Conservation (phyloP, 1,140 invertebrate species). For the Sitobion miscanthi region DNA sequence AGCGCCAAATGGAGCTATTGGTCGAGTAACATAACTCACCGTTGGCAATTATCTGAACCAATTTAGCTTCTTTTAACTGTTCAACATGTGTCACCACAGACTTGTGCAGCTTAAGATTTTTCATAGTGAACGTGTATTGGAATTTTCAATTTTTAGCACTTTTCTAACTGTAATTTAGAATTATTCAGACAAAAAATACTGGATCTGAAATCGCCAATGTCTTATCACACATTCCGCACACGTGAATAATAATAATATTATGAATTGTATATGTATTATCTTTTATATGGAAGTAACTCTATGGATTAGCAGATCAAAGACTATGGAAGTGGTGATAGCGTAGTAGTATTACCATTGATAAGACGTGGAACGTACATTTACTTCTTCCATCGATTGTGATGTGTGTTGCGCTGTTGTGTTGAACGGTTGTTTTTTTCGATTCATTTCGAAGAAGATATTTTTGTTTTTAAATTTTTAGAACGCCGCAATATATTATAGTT, state of each 20-base stretch:
- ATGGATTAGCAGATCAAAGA: neutral
- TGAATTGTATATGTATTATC: no score
- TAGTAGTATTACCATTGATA: conserved; percentile 11
- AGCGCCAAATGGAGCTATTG: neutral
- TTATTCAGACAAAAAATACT: neutral
- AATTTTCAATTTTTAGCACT: neutral
- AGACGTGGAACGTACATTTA: neutral
- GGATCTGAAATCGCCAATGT: neutral
- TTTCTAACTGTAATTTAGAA: neutral
- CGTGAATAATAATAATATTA: neutral
- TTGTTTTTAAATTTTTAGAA: conserved; percentile 4
- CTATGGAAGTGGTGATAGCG: neutral
- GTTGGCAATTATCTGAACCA: conserved; percentile 6
- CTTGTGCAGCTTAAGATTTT: conserved; percentile 42
- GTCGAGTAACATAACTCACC: conserved; percentile 45
- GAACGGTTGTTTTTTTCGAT: conserved; percentile 34
- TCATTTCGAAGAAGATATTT: neutral
- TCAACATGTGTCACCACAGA: neutral
- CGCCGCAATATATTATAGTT: neutral
- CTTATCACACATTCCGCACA: conserved; percentile 5
- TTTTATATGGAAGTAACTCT: no score
- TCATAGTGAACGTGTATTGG: neutral
- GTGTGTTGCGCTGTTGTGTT: neutral
- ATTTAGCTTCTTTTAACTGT: neutral
- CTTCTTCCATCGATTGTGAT: conserved; percentile 38